Percentiles rank a stretch among this genome's conserved stretches.
phyloP scores from a whole-genome alignment of 2,113 vertebrate genomes.

The Phoenicopterus ruber region DNA sequence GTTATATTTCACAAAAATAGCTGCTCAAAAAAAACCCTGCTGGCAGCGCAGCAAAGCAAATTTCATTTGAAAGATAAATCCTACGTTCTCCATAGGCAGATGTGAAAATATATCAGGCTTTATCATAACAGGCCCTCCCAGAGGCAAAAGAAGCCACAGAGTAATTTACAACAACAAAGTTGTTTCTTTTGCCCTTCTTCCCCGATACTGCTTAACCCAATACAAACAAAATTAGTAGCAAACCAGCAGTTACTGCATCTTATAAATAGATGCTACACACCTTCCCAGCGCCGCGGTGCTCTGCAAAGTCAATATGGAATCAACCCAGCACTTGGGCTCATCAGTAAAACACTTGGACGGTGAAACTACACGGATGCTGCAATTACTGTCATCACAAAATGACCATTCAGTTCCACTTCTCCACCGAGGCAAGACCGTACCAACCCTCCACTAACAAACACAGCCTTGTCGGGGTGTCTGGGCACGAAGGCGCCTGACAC shows the following conservation, averaged over 20 bases:
- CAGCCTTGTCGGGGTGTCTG: background rate
- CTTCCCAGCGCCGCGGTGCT: rapidly evolving
- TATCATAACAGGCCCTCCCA: background rate
- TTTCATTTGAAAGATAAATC: slow-evolving; percentile 32
- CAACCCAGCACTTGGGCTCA: background rate
- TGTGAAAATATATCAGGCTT: background rate
- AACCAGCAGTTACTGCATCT: background rate
- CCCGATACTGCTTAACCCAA: background rate
- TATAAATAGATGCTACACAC: background rate
- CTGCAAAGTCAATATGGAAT: background rate
- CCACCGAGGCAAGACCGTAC: background rate
- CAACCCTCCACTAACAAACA: background rate
- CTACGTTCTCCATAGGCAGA: background rate
- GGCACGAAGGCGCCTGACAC: background rate
- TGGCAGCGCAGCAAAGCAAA: background rate
- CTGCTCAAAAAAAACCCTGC: background rate
- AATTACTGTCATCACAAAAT: background rate
- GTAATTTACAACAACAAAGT: background rate
- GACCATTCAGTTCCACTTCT: background rate
- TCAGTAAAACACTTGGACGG: background rate
- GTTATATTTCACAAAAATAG: slow-evolving; percentile 43
- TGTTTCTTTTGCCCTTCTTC: background rate
- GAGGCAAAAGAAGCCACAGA: background rate
- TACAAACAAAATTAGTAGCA: background rate
- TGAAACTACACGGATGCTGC: background rate